phyloP scores from a whole-genome alignment of 2,113 vertebrate genomes.

The Boulengeromyrus knoepffleri region DNA sequence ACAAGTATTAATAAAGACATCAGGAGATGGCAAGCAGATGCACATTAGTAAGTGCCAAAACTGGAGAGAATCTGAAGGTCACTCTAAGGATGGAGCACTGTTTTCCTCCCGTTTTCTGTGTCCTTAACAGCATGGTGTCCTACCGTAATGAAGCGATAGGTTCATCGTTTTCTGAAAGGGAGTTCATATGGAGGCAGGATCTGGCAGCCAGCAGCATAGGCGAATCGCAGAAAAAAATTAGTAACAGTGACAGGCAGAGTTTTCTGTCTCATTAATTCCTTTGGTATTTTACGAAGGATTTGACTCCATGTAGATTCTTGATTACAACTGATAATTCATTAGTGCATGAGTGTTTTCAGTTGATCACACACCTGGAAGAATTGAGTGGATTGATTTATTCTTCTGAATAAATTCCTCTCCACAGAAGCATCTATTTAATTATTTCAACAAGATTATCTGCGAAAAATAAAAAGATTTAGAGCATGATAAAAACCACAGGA shows the following conservation, averaged over 20 bases:
- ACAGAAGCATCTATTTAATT: background rate
- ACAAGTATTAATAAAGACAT: background rate
- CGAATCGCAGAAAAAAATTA: background rate
- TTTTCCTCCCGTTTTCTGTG: background rate
- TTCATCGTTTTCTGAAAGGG: background rate
- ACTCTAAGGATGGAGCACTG: background rate
- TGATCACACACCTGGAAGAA: background rate
- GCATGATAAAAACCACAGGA: background rate
- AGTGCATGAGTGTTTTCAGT: constrained; percentile 6
- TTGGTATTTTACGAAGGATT: background rate
- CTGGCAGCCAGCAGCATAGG: background rate
- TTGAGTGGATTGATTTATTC: background rate
- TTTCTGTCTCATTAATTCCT: constrained; percentile 3
- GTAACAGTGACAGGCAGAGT: background rate
- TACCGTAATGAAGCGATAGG: background rate
- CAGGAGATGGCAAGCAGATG: background rate
- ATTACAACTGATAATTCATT: constrained; percentile 11
- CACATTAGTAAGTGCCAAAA: background rate
- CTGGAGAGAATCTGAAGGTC: background rate
- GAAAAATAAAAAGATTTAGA: background rate
- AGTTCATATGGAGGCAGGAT: background rate
- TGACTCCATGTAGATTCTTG: background rate
- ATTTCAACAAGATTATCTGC: background rate
- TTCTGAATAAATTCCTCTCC: background rate
- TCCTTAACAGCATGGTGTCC: background rate